Conservation (phyloP, 2,888 invertebrate species). For the Graphium colonna region DNA sequence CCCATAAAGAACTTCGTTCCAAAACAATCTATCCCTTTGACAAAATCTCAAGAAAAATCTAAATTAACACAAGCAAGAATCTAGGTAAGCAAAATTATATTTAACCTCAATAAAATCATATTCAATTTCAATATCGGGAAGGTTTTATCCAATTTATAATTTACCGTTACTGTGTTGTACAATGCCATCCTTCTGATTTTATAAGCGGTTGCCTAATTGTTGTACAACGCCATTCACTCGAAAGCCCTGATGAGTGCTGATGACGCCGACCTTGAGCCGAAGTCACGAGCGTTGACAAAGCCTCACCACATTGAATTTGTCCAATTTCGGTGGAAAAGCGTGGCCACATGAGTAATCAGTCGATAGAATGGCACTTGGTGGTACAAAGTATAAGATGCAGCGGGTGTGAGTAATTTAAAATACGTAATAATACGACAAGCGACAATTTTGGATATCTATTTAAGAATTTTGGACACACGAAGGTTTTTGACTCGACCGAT, state of each 20-base stretch:
- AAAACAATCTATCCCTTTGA: too few species aligned
- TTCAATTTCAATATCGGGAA: background rate
- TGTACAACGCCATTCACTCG: constrained; percentile 7
- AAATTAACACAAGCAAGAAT: too few species aligned
- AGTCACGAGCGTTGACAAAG: constrained; percentile 73
- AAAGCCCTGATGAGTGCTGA: constrained; percentile 47
- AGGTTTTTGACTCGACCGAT: background rate
- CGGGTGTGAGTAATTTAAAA: constrained; percentile 2
- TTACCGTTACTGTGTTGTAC: background rate
- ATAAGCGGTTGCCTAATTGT: background rate
- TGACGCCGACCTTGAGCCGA: constrained; percentile 46
- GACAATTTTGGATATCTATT: background rate
- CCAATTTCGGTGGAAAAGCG: constrained; percentile 63
- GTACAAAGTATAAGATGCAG: constrained; percentile 23
- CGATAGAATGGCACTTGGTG: constrained; percentile 29
- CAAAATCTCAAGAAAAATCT: too few species aligned
- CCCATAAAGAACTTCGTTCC: too few species aligned
- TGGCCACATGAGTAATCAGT: constrained; percentile 54
- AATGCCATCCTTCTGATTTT: background rate
- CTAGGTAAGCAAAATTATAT: too few species aligned
- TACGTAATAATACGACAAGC: too few species aligned
- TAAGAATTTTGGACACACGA: background rate
- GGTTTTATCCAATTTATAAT: background rate
- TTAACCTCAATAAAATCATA: background rate
- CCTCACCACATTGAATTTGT: constrained; percentile 50